Evolutionary conservation across 2,113 vertebrate species (phyloP).

Genomic region (Willisornis vidua): DNA sequence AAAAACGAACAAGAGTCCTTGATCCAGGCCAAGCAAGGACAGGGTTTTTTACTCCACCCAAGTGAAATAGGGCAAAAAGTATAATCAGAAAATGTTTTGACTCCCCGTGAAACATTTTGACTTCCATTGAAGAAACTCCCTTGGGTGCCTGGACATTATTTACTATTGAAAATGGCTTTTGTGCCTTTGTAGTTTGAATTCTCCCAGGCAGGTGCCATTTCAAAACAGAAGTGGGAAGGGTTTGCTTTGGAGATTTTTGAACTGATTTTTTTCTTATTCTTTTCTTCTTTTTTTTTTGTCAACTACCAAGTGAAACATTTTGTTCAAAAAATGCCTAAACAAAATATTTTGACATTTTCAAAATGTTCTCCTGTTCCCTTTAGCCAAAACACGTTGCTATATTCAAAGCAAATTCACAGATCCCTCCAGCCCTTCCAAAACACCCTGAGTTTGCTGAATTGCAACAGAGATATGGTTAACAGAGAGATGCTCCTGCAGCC

Average conservation of each 20-base stretch:
- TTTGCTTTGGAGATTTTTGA: slow-evolving; percentile 29
- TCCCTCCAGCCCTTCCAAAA: slow-evolving; percentile 25
- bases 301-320: slow-evolving; percentile 43
- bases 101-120: slow-evolving; percentile 18
- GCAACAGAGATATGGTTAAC: neutral
- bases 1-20: neutral
- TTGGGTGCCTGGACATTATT: neutral
- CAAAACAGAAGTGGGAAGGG: neutral
- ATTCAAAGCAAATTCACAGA: slow-evolving; percentile 30
- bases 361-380: slow-evolving; percentile 56
- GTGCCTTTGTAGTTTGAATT: neutral
- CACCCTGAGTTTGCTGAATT: neutral
- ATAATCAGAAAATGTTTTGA: slow-evolving; percentile 24
- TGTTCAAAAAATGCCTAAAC: slow-evolving; percentile 54
- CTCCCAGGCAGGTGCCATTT: neutral
- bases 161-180: neutral
- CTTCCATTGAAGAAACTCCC: neutral
- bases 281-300: neutral
- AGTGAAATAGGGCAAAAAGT: neutral
- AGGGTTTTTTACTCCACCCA: accelerated
- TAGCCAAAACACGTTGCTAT: slow-evolving; percentile 34
- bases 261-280: neutral
- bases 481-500: neutral
- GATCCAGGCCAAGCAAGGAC: neutral
- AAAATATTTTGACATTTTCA: slow-evolving; percentile 69